These are phyloP conservation scores for Myiozetetes cayanensis DNA, from an alignment of 2,113 vertebrate species.

Conservation along the genomic window DNA sequence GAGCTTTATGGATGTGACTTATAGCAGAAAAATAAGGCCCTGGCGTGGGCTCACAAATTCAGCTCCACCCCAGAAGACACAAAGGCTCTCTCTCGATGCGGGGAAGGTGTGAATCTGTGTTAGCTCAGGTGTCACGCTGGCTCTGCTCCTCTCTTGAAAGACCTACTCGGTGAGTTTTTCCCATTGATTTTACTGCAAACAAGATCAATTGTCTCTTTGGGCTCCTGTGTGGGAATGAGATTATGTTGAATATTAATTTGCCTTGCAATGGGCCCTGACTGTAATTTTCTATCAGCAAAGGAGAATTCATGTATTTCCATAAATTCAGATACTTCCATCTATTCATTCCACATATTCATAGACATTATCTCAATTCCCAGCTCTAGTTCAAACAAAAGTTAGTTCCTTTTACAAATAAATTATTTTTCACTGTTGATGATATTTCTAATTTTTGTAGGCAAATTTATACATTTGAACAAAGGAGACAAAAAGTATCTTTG, in stretches of 20 bases:
- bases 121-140: not conserved
- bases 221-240: conserved; percentile 41
- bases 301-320: conserved; percentile 61
- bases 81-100: not conserved
- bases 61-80: not conserved
- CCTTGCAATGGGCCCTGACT: conserved; percentile 37
- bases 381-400: conserved; percentile 62
- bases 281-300: conserved; percentile 61
- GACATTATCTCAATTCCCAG: conserved; percentile 68
- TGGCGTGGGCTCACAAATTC: not conserved
- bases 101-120: not conserved
- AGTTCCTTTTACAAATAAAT: conserved; percentile 67
- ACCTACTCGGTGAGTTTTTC: not conserved
- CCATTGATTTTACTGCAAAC: conserved; percentile 13
- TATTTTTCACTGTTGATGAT: conserved; percentile 55
- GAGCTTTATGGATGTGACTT: not conserved
- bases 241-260: conserved; percentile 62
- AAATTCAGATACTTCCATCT: conserved; percentile 66
- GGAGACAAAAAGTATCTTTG: conserved; percentile 63
- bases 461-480: conserved; percentile 68
- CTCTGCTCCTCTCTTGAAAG: not conserved
- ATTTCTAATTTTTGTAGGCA: conserved; percentile 65
- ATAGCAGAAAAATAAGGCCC: not conserved
- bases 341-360: conserved; percentile 56
- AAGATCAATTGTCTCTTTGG: conserved; percentile 47